These are phyloP conservation scores for Leucozona laternaria DNA, from an alignment of 2,888 invertebrate species.

Conservation along the genomic window DNA sequence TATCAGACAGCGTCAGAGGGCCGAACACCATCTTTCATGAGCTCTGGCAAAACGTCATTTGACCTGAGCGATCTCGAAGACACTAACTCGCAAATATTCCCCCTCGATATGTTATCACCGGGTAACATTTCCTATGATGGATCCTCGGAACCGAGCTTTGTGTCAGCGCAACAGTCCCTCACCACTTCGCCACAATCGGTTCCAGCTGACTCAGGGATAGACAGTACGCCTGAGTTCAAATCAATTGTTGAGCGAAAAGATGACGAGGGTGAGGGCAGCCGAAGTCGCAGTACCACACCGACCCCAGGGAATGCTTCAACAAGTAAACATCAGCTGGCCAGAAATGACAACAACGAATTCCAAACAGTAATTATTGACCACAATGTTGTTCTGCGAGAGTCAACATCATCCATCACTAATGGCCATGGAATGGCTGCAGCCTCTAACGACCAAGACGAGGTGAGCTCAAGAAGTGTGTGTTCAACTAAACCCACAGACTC, in stretches of 20 bases:
- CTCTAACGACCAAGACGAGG: constrained; percentile 70
- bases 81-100: constrained; percentile 79
- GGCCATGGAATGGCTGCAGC: constrained; percentile 23
- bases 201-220: constrained; percentile 67
- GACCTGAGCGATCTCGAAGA: constrained; percentile 82
- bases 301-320: constrained; percentile 78
- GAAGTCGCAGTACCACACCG: constrained; percentile 81
- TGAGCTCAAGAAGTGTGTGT: constrained; percentile 76
- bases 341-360: constrained; percentile 15
- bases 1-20: constrained; percentile 89
- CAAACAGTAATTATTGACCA: constrained; percentile 29
- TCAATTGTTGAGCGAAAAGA: constrained; percentile 41
- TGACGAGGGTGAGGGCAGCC: constrained; percentile 79
- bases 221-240: constrained; percentile 68
- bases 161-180: constrained; percentile 79
- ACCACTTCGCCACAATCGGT: constrained; percentile 71
- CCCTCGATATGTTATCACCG: constrained; percentile 78
- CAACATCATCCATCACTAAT: constrained; percentile 25
- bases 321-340: constrained; percentile 1
- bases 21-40: constrained; percentile 86
- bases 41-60: constrained; percentile 84
- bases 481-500: constrained; percentile 79
- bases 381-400: constrained; percentile 29
- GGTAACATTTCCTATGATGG: constrained; percentile 82
- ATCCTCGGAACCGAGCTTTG: constrained; percentile 82